phyloP scores from a whole-genome alignment of 2,797 vertebrate species.

The Gallirallus australis region DNA sequence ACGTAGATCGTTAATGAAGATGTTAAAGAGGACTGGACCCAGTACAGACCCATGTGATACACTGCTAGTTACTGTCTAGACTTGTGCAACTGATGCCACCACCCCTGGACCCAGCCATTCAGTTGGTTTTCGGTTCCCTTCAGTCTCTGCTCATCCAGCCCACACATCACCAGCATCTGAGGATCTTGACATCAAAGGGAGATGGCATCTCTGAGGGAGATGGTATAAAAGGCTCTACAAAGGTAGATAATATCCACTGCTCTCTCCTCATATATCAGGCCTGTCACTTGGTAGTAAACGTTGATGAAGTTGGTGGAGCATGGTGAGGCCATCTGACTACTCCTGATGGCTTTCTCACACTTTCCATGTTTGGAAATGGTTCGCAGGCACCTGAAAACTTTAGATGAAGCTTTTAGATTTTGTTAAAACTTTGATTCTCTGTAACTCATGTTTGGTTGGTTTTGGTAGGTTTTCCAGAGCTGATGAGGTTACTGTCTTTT shows the following conservation, averaged over 20 bases:
- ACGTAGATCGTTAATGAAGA: background rate
- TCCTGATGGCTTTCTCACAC: background rate
- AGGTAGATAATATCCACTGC: background rate
- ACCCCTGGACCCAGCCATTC: background rate
- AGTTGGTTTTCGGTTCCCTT: background rate
- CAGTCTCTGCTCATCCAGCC: background rate
- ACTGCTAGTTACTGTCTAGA: background rate
- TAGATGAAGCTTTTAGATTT: background rate
- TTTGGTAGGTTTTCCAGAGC: background rate
- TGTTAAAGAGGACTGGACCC: background rate
- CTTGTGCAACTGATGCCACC: background rate
- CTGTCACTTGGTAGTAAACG: accelerated
- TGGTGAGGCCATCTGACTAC: background rate
- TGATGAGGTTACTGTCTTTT: background rate
- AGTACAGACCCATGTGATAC: too few relatives aligned
- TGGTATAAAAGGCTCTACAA: background rate
- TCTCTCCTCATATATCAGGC: background rate
- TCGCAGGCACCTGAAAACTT: background rate
- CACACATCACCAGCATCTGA: background rate
- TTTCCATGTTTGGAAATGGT: background rate
- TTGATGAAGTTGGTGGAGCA: background rate
- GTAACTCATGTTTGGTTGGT: background rate
- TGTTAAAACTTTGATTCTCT: background rate
- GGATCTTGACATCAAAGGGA: too few relatives aligned
- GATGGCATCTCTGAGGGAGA: background rate